A percentile compares a stretch with the other conserved stretches of the same genome.
These are phyloP conservation scores for Sula dactylatra DNA, from an alignment of 2,113 vertebrate species.

Conservation along the genomic window DNA sequence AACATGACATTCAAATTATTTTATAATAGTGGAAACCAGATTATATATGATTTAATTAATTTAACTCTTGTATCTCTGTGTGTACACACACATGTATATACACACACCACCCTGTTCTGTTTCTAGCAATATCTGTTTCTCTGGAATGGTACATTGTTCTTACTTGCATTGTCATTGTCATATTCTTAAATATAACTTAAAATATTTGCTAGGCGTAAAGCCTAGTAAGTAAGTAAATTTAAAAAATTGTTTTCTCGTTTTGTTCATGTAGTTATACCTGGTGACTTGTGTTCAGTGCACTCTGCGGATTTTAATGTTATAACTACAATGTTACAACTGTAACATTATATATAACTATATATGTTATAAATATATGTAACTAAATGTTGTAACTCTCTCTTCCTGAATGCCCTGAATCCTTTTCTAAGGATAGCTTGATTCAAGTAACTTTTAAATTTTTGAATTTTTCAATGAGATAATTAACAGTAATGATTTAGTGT, in stretches of 20 bases:
- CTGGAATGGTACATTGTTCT: not conserved
- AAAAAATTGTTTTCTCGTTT: not conserved
- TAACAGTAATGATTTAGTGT: not conserved
- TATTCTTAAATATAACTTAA: not conserved
- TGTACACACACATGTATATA: too few species aligned
- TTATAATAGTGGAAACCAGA: not conserved
- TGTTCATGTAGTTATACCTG: not conserved
- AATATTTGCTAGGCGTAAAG: not conserved
- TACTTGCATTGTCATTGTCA: not conserved
- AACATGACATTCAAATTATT: not conserved
- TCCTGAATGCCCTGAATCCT: not conserved
- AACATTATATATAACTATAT: too few species aligned
- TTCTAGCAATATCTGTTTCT: not conserved
- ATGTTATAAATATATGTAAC: too few species aligned
- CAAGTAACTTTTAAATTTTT: not conserved
- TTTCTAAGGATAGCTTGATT: not conserved
- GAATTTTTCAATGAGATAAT: not conserved
- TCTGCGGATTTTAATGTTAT: not conserved
- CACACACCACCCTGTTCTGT: accelerated
- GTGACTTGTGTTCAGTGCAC: not conserved
- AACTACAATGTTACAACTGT: too few species aligned
- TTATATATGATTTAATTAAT: not conserved
- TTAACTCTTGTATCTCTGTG: not conserved
- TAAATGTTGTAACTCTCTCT: too few species aligned
- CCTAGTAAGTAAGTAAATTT: not conserved